Evolutionary conservation across 30 jellyfish, hydroid and myxozoan genomes (phyloP), one percentile per base, ranked within the genome.

Genomic region (Chironex yamaguchii): DNA sequence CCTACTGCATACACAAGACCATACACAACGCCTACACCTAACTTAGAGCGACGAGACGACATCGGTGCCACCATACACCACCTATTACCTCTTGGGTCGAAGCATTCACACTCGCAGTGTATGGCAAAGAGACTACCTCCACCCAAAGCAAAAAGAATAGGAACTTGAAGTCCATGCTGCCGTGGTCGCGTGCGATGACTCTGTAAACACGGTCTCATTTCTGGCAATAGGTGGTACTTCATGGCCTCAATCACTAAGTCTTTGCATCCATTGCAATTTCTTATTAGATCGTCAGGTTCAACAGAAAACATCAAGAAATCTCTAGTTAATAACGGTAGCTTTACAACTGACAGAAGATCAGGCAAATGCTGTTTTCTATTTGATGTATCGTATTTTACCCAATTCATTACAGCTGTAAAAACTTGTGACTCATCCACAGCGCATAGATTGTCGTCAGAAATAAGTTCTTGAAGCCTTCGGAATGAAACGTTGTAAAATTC

Each of bases 1-100:
- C 99, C 99, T n/a, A 94, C 88, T 0, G 96, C 99, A 85, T 89
- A 89, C 11, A 94, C 89, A 84, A 89, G 79, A 14, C 92, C 91
- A 72, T 69, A 79, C 28, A 94, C 92, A 30, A 90, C 85, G 28
- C 99, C 96, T 31, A 94, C 87, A 2, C 99, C 99, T 13, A 94
- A 74, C 54, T 96, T 69, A 24, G 97, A 74, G 3, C 99, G 85
- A 31, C 93, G 64, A 4, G 84, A 28, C 25, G 87, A 25, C 97
- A 94, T 84, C 12, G 96, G 91, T 3, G 96, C 98, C 24, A 89
- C 52, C 84, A 72, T 42, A 13, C 33, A 65, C 99, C 99, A 94
- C 36, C 69, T 51, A 66, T 76, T 81, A 17, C 70, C 69, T 31
- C 34, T 21, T 22, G 96, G 75, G 52, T 77, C 91, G 67, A 33